These are phyloP conservation scores for Tiaroga cobitis DNA, from an alignment of 2,797 vertebrate species.

Conservation along the genomic window DNA sequence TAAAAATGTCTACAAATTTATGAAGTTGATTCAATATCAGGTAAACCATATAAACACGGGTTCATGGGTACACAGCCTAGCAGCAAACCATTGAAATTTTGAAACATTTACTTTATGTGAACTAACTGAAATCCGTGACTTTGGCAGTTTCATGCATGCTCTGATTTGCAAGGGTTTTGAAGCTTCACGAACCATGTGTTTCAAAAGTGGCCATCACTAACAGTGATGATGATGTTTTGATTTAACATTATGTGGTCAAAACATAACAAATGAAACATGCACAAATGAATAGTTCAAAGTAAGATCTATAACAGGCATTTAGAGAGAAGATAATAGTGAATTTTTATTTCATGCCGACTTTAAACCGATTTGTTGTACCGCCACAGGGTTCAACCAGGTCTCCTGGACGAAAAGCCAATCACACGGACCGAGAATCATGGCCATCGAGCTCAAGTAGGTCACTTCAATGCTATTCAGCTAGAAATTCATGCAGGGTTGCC, in stretches of 20 bases:
- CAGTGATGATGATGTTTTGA: background rate
- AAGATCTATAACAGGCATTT: too few species aligned
- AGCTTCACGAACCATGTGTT: background rate
- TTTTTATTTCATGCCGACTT: background rate
- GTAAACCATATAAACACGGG: too few species aligned
- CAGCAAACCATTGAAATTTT: background rate
- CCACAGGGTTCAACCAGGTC: slow-evolving; percentile 84
- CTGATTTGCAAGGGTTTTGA: background rate
- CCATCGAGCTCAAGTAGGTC: slow-evolving; percentile 92
- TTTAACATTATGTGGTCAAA: background rate
- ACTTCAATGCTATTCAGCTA: background rate
- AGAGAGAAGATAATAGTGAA: too few species aligned
- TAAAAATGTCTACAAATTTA: too few species aligned
- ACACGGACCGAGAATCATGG: slow-evolving; percentile 92
- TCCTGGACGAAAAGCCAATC: slow-evolving; percentile 84
- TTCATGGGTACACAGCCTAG: too few species aligned
- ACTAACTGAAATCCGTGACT: background rate
- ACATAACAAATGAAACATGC: too few species aligned
- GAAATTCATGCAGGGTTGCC: background rate
- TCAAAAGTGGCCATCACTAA: background rate
- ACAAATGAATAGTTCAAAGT: background rate
- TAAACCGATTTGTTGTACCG: slow-evolving; percentile 54
- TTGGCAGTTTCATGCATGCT: slow-evolving; percentile 7
- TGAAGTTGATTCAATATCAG: too few species aligned
- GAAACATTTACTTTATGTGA: background rate